phyloP scores from a whole-genome alignment of 1,140 invertebrate genomes.

The Cyclargus thomasi region DNA sequence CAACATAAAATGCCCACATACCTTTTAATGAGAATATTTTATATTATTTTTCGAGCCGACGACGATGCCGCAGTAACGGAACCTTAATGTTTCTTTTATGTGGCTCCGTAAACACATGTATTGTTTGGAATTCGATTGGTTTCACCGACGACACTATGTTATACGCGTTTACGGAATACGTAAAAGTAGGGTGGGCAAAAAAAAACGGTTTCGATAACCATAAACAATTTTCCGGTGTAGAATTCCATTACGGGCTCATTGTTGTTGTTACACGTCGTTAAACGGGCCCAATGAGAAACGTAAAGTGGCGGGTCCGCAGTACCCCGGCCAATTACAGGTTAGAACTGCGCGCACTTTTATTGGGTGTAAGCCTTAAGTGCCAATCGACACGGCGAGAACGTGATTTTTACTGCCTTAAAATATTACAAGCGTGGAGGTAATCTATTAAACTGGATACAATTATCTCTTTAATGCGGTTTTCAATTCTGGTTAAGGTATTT shows the following conservation, averaged over 20 bases:
- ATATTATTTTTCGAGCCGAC: slow-evolving; percentile 8
- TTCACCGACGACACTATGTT: neutral
- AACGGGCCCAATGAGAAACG: slow-evolving; percentile 67
- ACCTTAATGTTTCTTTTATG: slow-evolving; percentile 12
- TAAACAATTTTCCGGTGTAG: slow-evolving; percentile 57
- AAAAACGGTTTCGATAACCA: slow-evolving; percentile 13
- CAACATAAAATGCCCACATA: slow-evolving; percentile 25
- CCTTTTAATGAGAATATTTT: slow-evolving; percentile 19
- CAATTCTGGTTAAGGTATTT: too few species aligned
- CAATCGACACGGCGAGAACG: slow-evolving; percentile 56
- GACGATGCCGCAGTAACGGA: slow-evolving; percentile 1
- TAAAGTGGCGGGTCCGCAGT: slow-evolving; percentile 53
- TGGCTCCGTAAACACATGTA: neutral
- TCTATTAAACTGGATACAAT: neutral
- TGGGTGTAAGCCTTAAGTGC: slow-evolving; percentile 73
- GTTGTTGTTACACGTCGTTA: slow-evolving; percentile 68
- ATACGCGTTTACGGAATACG: neutral
- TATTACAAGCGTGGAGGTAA: slow-evolving; percentile 20
- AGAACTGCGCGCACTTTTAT: slow-evolving; percentile 62
- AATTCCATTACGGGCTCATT: slow-evolving; percentile 68
- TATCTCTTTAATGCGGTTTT: neutral
- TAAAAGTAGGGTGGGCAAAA: slow-evolving; percentile 13
- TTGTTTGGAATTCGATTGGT: slow-evolving; percentile 12
- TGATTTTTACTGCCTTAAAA: slow-evolving; percentile 62
- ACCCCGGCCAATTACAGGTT: slow-evolving; percentile 64